Evolutionary conservation across 2,888 invertebrate species (phyloP), one percentile per base, ranked within the genome.

Genomic region (Trichacis sp.): DNA sequence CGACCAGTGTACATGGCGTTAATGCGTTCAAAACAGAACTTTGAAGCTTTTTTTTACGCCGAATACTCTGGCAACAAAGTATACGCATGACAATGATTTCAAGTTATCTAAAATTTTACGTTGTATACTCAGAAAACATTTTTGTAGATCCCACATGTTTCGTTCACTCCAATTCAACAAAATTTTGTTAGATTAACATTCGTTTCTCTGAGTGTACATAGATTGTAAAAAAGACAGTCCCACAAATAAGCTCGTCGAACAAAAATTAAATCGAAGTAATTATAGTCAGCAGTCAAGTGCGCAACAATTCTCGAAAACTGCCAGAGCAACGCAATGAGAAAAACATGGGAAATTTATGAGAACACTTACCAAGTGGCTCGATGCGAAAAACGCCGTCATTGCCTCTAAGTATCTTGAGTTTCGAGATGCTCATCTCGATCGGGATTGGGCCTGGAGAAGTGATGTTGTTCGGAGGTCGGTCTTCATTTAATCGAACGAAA

Each of bases 381-480:
- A 94, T 88, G 71, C 90, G 88, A 69, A 96, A 89, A 2, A 93
- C 87, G 0, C 95, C 95, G 63, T 88, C 88, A n/a, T 87, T 85
- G 75, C 91, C 91, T 24, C 95, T 87, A n/a, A 87, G 87, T 73
- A 96, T 85, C 15, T 88, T 88, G 54, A 94, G 87, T 50, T 90
- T 89, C 0, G 90, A 89, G 30, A 96, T 89, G 71, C 88, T 89
- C 51, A 95, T 78, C 85, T 93, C 91, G 15, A 95, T 86, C 0
- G 95, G 95, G 68, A 93, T 88, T 1, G 94, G 91, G 0, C 93
- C 93, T 0, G 94, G 94, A 1, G 94, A 93, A 3, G 93, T 93
- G 68, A 93, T 91, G 77, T 91, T 91, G 52, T 90, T 90, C 1
- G 92, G 91, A 1, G 92, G 93, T 50, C 94, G 89, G 86, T 96